Evolutionary conservation across 2,888 invertebrate genomes (phyloP).

Genomic region (Agrotis segetum): DNA sequence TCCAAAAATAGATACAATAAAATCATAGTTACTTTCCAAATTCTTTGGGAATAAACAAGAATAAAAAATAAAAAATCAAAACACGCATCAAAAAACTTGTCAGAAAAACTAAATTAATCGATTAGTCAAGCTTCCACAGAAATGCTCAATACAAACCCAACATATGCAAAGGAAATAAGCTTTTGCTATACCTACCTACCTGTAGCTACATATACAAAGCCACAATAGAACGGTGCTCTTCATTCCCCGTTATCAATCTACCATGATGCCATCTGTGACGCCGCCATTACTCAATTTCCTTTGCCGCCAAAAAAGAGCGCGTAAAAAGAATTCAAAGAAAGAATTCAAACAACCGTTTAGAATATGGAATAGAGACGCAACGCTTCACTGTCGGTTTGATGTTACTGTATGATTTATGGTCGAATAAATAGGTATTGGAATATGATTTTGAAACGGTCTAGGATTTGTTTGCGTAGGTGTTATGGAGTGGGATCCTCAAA

Average conservation of each 20-base stretch:
- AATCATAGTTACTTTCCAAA: too few relatives aligned
- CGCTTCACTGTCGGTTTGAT: conserved; percentile 61
- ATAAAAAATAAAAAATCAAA: neutral
- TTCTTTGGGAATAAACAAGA: neutral
- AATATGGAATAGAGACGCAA: conserved; percentile 71
- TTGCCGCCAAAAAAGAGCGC: conserved; percentile 83
- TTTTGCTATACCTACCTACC: conserved; percentile 46
- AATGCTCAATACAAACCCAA: conserved; percentile 26
- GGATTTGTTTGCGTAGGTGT: conserved; percentile 16
- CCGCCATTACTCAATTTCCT: conserved; percentile 89
- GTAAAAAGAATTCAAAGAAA: conserved; percentile 80
- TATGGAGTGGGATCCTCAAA: neutral
- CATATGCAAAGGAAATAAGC: conserved; percentile 63
- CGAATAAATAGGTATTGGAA: conserved; percentile 61
- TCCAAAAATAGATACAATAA: neutral
- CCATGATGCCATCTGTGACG: conserved; percentile 90
- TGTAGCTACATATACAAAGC: conserved; percentile 66
- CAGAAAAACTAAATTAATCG: conserved; percentile 24
- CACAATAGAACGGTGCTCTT: conserved; percentile 84
- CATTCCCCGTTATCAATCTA: conserved; percentile 89
- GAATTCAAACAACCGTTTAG: conserved; percentile 71
- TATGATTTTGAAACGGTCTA: conserved; percentile 37
- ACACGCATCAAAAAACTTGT: neutral
- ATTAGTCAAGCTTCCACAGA: conserved; percentile 13
- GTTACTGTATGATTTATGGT: conserved; percentile 64